These are phyloP conservation scores for Ceratotherium simum DNA, from an alignment of 2,113 vertebrate genomes.

Conservation along the genomic window DNA sequence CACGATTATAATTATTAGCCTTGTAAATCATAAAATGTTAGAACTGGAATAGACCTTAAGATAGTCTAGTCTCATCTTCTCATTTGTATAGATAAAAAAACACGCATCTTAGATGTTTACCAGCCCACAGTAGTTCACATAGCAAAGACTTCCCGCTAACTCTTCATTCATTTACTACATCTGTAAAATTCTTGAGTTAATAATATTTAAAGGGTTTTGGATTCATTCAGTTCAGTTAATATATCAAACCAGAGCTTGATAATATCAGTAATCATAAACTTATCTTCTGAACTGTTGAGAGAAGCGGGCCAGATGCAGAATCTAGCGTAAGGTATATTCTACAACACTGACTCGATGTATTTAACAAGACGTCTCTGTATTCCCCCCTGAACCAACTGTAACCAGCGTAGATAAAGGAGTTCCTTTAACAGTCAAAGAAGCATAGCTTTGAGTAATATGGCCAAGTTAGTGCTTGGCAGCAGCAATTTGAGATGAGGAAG, in stretches of 20 bases:
- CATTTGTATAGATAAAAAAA: not conserved
- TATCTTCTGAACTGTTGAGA: not conserved
- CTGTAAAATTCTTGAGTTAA: not conserved
- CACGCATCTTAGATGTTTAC: not conserved
- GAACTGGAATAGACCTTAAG: not conserved
- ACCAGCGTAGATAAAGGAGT: conserved; percentile 16
- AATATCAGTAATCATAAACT: conserved; percentile 10
- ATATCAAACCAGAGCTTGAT: not conserved
- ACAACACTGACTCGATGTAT: not conserved
- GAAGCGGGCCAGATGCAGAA: not conserved
- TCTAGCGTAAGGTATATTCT: not conserved
- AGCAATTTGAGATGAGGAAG: not conserved
- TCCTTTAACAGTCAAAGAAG: conserved; percentile 52
- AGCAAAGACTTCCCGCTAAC: not conserved
- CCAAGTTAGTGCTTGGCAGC: not conserved
- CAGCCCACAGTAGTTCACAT: not conserved
- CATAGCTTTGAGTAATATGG: not conserved
- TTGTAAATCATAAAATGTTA: conserved; percentile 2
- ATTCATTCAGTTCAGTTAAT: not conserved
- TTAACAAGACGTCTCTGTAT: not conserved
- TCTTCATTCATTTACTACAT: not conserved
- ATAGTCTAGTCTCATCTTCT: not conserved
- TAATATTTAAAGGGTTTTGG: not conserved
- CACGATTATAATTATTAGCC: not conserved
- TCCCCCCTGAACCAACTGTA: not conserved